Conservation (phyloP, 2,888 invertebrate species). For the Ceratothoa steindachneri region DNA sequence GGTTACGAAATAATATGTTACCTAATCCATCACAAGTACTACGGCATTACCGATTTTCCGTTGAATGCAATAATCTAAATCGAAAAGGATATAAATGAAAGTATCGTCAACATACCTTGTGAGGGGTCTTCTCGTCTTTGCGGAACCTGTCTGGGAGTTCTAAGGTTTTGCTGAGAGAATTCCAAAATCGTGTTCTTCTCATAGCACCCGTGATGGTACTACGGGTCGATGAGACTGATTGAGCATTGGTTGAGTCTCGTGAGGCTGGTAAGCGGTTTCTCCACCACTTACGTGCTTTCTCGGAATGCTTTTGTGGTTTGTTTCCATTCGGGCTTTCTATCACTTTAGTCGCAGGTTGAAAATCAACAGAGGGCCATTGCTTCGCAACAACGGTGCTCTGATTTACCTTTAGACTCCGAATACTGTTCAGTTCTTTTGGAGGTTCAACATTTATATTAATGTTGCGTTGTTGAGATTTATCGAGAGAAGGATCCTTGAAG, state of each 20-base stretch:
- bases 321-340: neutral
- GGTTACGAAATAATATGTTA: no score
- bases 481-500: neutral
- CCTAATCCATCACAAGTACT: no score
- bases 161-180: neutral
- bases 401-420: neutral
- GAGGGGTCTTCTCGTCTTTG: neutral
- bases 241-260: neutral
- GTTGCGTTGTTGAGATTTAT: neutral
- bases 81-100: neutral
- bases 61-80: no score
- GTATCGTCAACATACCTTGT: neutral
- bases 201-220: neutral
- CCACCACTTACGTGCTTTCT: constrained; percentile 1
- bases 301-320: neutral
- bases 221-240: neutral
- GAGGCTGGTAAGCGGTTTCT: neutral
- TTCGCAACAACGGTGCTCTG: neutral
- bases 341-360: neutral
- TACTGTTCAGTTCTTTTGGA: neutral
- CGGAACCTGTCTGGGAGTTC: neutral
- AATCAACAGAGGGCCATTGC: neutral
- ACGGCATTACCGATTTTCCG: no score
- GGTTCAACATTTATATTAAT: neutral
- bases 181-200: neutral